These are phyloP conservation scores for Agrochola lota DNA, from an alignment of 2,888 invertebrate genomes.

Conservation along the genomic window DNA sequence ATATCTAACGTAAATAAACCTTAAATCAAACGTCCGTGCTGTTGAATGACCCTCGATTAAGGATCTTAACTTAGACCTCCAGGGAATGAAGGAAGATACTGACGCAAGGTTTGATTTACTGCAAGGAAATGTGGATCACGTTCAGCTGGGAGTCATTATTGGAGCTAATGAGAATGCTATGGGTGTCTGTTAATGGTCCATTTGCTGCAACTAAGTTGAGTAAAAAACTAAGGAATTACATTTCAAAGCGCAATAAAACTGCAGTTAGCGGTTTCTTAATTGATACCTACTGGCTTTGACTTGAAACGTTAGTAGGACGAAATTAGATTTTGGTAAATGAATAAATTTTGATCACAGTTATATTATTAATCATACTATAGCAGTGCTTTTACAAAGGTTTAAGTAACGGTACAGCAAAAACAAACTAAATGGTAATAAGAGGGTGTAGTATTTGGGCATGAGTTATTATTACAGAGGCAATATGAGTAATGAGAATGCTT, in stretches of 20 bases:
- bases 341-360: background rate
- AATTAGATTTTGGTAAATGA: background rate
- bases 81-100: conserved; percentile 22
- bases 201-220: conserved; percentile 58
- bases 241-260: conserved; percentile 45
- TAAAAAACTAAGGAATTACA: conserved; percentile 40
- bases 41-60: background rate
- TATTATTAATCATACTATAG: background rate
- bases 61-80: background rate
- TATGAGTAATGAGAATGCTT: background rate
- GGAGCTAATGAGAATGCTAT: conserved; percentile 53
- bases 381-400: background rate
- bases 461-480: background rate
- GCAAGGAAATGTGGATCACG: conserved; percentile 57
- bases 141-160: conserved; percentile 54
- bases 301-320: background rate
- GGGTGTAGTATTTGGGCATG: conserved; percentile 5
- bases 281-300: conserved; percentile 27
- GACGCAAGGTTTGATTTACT: conserved; percentile 33
- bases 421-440: background rate
- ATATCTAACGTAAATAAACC: background rate
- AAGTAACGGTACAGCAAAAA: background rate
- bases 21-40: background rate
- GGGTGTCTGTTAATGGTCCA: conserved; percentile 56
- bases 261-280: conserved; percentile 48